Percentiles rank a stretch among this genome's conserved stretches.
Conservation (phyloP, 1,140 invertebrate species). For the Rhagoletis pomonella region DNA sequence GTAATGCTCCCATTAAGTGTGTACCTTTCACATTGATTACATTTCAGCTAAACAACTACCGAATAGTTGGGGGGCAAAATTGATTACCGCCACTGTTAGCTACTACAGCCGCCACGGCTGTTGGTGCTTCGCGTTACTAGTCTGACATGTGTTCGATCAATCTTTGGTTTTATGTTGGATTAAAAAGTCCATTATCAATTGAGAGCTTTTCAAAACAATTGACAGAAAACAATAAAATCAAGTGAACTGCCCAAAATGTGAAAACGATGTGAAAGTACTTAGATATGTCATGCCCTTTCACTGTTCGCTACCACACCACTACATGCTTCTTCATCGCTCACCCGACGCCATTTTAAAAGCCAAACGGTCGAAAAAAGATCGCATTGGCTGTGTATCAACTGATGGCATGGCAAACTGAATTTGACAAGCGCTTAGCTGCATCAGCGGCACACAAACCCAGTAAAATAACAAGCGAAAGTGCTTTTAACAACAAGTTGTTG, state of each 20-base stretch:
- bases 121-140: background rate
- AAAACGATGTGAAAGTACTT: no score
- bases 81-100: no score
- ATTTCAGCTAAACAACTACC: no score
- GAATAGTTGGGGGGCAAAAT: no score
- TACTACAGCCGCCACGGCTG: no score
- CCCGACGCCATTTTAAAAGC: background rate
- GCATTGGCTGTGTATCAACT: background rate
- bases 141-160: background rate
- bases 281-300: no score
- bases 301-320: no score
- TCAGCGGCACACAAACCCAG: background rate
- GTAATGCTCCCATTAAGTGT: no score
- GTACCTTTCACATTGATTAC: no score
- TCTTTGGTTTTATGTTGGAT: background rate
- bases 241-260: background rate
- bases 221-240: conserved; percentile 9
- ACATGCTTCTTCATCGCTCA: background rate
- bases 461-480: background rate
- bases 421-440: conserved; percentile 24
- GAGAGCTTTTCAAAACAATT: background rate
- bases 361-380: background rate
- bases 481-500: background rate
- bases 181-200: conserved; percentile 21
- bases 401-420: conserved; percentile 23